Conservation (phyloP, 2,113 vertebrate genomes). For the Phalacrocorax pelagicus region DNA sequence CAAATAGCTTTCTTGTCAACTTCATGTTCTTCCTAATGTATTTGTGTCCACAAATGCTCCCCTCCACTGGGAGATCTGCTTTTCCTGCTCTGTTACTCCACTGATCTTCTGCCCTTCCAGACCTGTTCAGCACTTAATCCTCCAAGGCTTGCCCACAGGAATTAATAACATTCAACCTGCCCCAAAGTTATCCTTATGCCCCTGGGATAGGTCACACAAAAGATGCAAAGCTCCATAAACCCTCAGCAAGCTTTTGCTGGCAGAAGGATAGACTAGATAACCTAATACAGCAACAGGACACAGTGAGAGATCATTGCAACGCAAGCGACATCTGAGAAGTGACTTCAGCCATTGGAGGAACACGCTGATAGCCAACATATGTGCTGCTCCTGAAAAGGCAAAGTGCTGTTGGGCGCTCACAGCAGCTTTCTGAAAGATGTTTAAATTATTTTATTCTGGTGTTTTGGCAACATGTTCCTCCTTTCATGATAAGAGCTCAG, state of each 20-base stretch:
- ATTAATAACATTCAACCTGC: neutral
- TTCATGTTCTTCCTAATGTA: neutral
- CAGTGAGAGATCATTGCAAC: neutral
- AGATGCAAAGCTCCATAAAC: neutral
- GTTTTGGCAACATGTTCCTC: neutral
- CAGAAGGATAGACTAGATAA: neutral
- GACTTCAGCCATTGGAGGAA: neutral
- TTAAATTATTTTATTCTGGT: neutral
- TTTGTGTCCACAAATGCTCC: neutral
- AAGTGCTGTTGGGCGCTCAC: neutral
- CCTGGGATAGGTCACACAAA: neutral
- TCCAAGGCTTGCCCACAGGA: neutral
- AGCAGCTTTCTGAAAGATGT: neutral
- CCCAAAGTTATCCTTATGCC: neutral
- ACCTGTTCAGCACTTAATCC: neutral
- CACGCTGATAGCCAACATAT: rapidly evolving
- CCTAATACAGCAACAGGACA: neutral
- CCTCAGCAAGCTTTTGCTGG: neutral
- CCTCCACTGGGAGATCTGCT: neutral
- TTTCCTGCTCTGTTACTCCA: neutral
- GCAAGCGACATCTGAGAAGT: neutral
- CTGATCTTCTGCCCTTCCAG: neutral
- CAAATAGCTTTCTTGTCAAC: neutral
- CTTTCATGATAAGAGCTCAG: neutral
- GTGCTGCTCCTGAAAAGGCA: neutral